Evolutionary conservation across 2,113 vertebrate species (phyloP), one percentile per base, ranked within the genome.

Genomic region (Prunella fulvescens): DNA sequence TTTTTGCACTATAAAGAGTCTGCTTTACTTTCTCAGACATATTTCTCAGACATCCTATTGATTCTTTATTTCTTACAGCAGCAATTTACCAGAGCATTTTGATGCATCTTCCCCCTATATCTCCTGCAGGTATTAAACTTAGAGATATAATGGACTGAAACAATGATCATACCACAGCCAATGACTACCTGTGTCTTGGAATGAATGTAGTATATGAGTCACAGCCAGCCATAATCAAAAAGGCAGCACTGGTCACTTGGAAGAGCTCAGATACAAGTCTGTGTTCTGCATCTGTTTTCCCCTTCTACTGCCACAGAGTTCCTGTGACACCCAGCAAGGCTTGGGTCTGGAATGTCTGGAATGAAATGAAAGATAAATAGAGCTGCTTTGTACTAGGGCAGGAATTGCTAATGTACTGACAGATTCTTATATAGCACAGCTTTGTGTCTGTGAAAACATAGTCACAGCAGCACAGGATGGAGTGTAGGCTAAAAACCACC

Each of bases 141-240:
- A 69, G 53, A 58, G 39, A 11, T 80, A 69, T 15, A 70, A 93
- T 35, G 42, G 90, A 95, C 40, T 82, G 78, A 94, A 95, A 90
- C 72, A 81, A 28, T 73, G 73, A 54, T 93, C 65, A 29, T 14
- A 35, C 84, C 81, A 66, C 84, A 94, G 56, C 39, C 86, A 92
- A 60, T 88, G 42, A 82, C 62, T 95, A 95, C 94, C 28, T 56
- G 51, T 56, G 19, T 94, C 81, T 88, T 92, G 74, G 62, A 95
- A 95, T 73, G 23, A 92, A 80, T 70, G 57, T 56, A 39, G 54
- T 64, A 12, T 20, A 50, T 83, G 81, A 96, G 62, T 94, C 87
- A 94, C 39, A 80, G 48, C 28, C 76, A 93, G 65, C 58, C 37
- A 33, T 53, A 56, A 89, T 50, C 39, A 79, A 90, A 92, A 57